phyloP scores from a whole-genome alignment of 2,797 vertebrate genomes.

The Anomalospiza imberbis region DNA sequence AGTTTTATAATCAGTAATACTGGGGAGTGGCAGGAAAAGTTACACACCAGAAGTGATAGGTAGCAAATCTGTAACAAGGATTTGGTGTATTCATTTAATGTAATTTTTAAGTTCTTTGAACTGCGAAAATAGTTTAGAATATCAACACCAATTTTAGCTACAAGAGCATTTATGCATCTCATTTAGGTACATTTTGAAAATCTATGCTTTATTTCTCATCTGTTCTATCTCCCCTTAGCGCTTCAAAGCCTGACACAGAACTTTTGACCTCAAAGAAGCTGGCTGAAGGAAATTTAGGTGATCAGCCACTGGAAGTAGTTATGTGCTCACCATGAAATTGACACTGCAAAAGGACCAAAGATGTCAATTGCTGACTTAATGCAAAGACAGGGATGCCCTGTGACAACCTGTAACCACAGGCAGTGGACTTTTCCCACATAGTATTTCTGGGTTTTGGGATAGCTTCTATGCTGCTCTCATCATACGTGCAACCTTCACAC shows the following conservation, averaged over 20 bases:
- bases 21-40: background rate
- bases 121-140: slow-evolving; percentile 26
- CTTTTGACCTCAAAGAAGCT: background rate
- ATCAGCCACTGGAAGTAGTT: background rate
- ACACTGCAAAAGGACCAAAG: background rate
- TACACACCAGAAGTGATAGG: background rate
- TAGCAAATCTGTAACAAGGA: background rate
- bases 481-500: background rate
- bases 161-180: background rate
- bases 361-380: background rate
- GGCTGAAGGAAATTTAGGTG: background rate
- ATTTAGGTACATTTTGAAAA: background rate
- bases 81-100: background rate
- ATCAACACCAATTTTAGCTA: slow-evolving; percentile 1
- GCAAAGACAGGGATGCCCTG: background rate
- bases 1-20: background rate
- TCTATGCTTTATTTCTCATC: background rate
- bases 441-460: background rate
- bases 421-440: background rate
- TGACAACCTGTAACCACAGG: background rate
- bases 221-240: background rate
- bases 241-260: background rate
- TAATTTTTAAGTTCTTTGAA: slow-evolving; percentile 25
- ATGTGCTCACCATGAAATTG: rapidly evolving
- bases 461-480: background rate